phyloP scores from a whole-genome alignment of 2,888 invertebrate genomes.

The Drosophila pseudotalamancana region DNA sequence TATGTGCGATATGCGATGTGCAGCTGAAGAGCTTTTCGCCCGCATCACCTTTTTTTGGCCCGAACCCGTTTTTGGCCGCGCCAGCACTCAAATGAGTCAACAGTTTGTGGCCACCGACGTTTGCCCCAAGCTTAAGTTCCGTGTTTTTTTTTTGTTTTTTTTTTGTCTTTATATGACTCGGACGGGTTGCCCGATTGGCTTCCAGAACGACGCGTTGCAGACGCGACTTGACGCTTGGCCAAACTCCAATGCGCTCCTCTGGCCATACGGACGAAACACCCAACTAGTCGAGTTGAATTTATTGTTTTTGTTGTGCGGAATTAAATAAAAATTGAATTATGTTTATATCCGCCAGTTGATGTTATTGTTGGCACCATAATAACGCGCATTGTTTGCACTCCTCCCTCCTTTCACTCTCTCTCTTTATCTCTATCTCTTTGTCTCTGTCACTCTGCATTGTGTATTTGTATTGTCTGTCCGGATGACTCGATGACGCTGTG shows the following conservation, averaged over 20 bases:
- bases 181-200: constrained; percentile 54
- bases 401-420: background rate
- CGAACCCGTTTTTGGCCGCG: constrained; percentile 10
- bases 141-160: background rate
- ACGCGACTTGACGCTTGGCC: constrained; percentile 65
- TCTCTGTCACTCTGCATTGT: constrained; percentile 8
- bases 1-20: background rate
- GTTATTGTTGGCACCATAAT: constrained; percentile 74
- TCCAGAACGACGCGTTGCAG: constrained; percentile 37
- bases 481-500: constrained; percentile 54
- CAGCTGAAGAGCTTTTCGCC: constrained; percentile 38
- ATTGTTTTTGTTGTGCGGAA: constrained; percentile 77
- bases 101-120: constrained; percentile 68
- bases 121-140: constrained; percentile 17
- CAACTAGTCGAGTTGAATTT: constrained; percentile 71
- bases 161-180: background rate
- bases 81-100: constrained; percentile 72
- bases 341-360: constrained; percentile 75
- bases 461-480: constrained; percentile 16
- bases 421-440: constrained; percentile 1
- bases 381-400: constrained; percentile 64
- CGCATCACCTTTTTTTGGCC: constrained; percentile 52
- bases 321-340: constrained; percentile 81
- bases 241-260: constrained; percentile 49
- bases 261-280: constrained; percentile 16